These are phyloP conservation scores for Chionomys nivalis DNA, from an alignment of 2,113 vertebrate genomes.

Conservation along the genomic window DNA sequence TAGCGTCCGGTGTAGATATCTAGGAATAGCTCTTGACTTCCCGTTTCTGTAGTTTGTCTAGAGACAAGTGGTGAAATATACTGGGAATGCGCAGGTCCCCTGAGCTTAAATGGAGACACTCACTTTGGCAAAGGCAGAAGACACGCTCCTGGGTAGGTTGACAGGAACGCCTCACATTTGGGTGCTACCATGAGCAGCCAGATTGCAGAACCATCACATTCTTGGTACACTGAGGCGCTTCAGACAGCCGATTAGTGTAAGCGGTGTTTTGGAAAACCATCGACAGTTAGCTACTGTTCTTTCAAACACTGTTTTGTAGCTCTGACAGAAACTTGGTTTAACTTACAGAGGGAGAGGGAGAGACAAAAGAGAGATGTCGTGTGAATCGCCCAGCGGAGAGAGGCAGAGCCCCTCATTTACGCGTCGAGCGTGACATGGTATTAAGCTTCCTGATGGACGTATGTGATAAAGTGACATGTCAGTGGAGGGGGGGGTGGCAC, in stretches of 20 bases:
- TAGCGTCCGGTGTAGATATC: conserved; percentile 5
- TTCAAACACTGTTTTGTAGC: conserved; percentile 74
- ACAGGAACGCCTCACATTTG: conserved; percentile 9
- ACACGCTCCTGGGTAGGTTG: conserved; percentile 21
- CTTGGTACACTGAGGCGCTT: conserved; percentile 68
- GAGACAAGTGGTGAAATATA: not conserved
- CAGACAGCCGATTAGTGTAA: conserved; percentile 66
- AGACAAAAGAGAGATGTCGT: conserved; percentile 79
- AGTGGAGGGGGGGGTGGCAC: conserved; percentile 89
- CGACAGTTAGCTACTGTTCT: conserved; percentile 83
- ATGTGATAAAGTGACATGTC: conserved; percentile 91
- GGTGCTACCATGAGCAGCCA: conserved; percentile 59
- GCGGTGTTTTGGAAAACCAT: conserved; percentile 77
- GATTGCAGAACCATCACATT: conserved; percentile 56
- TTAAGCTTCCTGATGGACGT: conserved; percentile 89
- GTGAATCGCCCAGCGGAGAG: conserved; percentile 71
- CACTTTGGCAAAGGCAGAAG: conserved; percentile 6
- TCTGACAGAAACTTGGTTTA: conserved; percentile 84
- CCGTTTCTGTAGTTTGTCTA: not conserved
- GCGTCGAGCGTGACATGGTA: conserved; percentile 87
- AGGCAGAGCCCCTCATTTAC: conserved; percentile 82
- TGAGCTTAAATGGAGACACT: conserved; percentile 5
- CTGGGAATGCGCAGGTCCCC: not conserved
- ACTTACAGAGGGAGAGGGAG: conserved; percentile 73
- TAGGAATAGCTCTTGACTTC: conserved; percentile 40